Conservation (phyloP, 2,888 invertebrate species). For the Synanthedon andrenaeformis region DNA sequence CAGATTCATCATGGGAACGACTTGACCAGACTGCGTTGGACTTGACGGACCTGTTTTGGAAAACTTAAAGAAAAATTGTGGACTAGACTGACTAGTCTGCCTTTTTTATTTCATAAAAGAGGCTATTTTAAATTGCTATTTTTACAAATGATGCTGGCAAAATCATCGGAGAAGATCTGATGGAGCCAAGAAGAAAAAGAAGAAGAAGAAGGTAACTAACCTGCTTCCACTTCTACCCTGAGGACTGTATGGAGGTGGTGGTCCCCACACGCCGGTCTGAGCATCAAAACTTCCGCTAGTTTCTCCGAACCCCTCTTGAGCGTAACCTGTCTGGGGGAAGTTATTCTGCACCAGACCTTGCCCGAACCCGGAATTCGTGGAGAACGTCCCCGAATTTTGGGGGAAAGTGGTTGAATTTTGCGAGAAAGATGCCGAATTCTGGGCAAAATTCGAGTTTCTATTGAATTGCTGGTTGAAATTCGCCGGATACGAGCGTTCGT, state of each 20-base stretch:
- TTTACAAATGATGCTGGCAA: too few species aligned
- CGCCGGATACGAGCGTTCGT: constrained; percentile 30
- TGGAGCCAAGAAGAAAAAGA: too few species aligned
- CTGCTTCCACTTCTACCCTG: constrained; percentile 70
- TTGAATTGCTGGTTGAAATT: constrained; percentile 17
- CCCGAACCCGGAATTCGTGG: constrained; percentile 13
- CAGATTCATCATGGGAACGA: too few species aligned
- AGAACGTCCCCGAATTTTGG: constrained; percentile 15
- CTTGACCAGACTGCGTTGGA: too few species aligned
- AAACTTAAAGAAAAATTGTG: too few species aligned
- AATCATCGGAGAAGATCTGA: too few species aligned
- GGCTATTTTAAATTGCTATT: too few species aligned
- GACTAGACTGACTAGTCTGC: too few species aligned
- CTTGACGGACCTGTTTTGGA: too few species aligned
- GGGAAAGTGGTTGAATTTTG: constrained; percentile 6
- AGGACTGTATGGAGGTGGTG: constrained; percentile 89
- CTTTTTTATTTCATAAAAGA: too few species aligned
- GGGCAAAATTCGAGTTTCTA: constrained; percentile 7
- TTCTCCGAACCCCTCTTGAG: constrained; percentile 57
- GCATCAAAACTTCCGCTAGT: constrained; percentile 67
- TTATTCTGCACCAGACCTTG: constrained; percentile 8
- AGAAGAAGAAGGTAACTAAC: constrained; percentile 15
- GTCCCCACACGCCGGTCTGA: constrained; percentile 81
- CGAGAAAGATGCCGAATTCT: constrained; percentile 2
- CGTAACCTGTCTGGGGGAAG: constrained; percentile 16